phyloP scores from a whole-genome alignment of 2,113 vertebrate genomes.

The Microtus montanus region DNA sequence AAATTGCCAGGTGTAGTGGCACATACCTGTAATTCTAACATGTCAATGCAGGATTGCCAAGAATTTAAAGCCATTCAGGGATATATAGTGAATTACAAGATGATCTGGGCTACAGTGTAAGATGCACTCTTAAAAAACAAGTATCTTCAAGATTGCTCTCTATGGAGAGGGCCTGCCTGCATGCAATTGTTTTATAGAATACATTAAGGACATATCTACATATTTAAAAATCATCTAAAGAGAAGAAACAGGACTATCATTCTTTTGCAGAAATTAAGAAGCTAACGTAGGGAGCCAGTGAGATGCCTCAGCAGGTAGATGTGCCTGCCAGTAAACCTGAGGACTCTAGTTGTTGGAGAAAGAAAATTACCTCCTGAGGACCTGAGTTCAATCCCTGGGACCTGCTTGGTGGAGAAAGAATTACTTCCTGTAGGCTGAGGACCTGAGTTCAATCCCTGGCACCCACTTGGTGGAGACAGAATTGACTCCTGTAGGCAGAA shows the following conservation, averaged over 20 bases:
- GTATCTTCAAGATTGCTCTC: background rate
- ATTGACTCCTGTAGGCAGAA: background rate
- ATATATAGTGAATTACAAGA: background rate
- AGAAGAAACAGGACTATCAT: background rate
- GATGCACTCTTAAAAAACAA: background rate
- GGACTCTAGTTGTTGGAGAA: background rate
- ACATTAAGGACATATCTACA: background rate
- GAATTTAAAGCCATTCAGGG: background rate
- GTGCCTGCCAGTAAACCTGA: background rate
- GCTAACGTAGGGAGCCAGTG: background rate
- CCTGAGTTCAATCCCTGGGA: background rate
- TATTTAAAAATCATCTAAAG: background rate
- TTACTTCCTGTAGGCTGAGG: background rate
- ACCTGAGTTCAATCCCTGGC: background rate
- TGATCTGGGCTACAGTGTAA: background rate
- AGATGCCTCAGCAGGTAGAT: background rate
- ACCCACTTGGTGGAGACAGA: background rate
- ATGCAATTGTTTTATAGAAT: background rate
- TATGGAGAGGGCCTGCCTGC: background rate
- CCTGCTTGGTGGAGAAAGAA: background rate
- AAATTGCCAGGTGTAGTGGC: background rate
- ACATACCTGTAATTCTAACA: background rate
- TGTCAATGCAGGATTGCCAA: background rate
- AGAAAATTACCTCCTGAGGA: background rate
- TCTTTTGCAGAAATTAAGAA: slow-evolving; percentile 28